Percentiles rank a stretch among this genome's conserved stretches.
These are phyloP conservation scores for Rynchops niger DNA, from an alignment of 2,113 vertebrate genomes.

Conservation along the genomic window DNA sequence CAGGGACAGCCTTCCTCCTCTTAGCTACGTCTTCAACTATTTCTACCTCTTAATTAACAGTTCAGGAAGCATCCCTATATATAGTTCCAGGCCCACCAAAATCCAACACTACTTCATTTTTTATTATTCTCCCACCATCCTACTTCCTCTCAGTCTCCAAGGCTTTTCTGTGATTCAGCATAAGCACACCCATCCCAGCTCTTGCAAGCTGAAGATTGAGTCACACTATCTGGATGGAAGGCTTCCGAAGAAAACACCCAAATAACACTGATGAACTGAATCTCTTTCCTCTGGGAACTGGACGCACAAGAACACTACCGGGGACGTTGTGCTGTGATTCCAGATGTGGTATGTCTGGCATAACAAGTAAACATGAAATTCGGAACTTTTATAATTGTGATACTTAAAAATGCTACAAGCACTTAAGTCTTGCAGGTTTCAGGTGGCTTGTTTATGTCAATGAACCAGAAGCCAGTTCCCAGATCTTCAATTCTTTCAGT, in stretches of 20 bases:
- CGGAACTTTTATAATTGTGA: neutral
- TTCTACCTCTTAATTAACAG: neutral
- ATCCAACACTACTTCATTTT: neutral
- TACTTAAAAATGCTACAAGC: neutral
- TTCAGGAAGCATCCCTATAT: neutral
- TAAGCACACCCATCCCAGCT: neutral
- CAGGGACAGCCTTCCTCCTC: neutral
- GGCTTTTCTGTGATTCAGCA: neutral
- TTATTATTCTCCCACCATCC: neutral
- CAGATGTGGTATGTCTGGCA: neutral
- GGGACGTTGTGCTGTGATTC: fast-evolving
- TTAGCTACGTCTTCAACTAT: neutral
- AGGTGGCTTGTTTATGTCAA: neutral
- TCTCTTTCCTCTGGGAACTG: neutral
- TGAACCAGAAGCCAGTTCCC: neutral
- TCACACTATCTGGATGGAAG: neutral
- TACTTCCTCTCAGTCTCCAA: neutral
- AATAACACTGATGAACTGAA: neutral
- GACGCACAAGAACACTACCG: neutral
- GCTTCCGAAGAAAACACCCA: neutral
- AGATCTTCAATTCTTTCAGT: neutral
- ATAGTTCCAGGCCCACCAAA: neutral
- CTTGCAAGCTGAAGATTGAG: neutral
- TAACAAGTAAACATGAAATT: neutral
- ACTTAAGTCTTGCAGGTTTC: neutral